Evolutionary conservation across 2,113 vertebrate species (phyloP), one percentile per base, ranked within the genome.

Genomic region (Carollia perspicillata): DNA sequence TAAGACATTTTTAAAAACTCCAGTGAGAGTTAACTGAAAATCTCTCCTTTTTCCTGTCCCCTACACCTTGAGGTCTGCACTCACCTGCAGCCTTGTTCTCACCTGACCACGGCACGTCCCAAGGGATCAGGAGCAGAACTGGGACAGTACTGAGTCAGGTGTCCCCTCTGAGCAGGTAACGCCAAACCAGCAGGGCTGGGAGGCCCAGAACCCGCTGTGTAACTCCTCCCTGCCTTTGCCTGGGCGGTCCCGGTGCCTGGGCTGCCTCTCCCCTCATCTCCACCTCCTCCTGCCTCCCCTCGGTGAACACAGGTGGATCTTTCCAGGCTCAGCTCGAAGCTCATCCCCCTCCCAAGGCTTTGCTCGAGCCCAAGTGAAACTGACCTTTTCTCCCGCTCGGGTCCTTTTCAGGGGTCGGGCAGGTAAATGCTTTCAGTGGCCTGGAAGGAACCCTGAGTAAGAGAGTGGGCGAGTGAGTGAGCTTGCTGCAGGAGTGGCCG

Each of bases 31-130:
- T 23, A 86, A 2, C 30, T 79, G 42, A 42, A 78, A 71, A 37
- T 75, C 33, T 58, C 55, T 37, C 10, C 28, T 74, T 47, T 47
- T 26, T 42, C 16, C 20, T 63, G 65, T 60, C 8, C 18, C 12
- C 40, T 58, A 0, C 12, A 7, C 12, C 33, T 14, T 2, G 2
- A 26, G 44, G 35, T 17, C 55, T 14, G 2, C 51, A 2, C 22
- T 51, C 44, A 17, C 47, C 69, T 20, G 53, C 17, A 40, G 3
- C 35, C 47, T 47, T 40, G 26, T 6, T 58, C 81, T 66, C 44
- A 12, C 66, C 53, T 74, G 55, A 40, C 74, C 16, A 0, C 20
- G 53, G 35, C 20, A 33, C 20, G 30, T 69, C n/a, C 49, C 23
- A 30, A 77, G 33, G 37, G 53, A 26, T 16, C 28, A 7, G 69